A percentile compares a stretch with the other conserved stretches of the same genome.
Evolutionary conservation across 2,888 invertebrate genomes (phyloP).

Genomic region (Acleris sparsana): DNA sequence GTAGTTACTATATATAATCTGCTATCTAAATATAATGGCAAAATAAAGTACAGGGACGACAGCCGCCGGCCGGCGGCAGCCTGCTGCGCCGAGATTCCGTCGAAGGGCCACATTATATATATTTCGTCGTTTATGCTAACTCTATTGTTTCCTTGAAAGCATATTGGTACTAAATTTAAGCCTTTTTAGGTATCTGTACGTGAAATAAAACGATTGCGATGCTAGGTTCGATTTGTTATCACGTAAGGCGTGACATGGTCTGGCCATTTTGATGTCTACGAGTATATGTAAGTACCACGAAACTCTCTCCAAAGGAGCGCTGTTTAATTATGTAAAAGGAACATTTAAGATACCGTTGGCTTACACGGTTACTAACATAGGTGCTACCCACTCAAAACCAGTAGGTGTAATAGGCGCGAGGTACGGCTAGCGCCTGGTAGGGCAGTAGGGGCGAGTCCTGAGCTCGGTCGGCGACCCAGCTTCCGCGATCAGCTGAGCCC

Average conservation of each 20-base stretch:
- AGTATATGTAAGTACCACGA: no score
- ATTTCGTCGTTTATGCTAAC: background rate
- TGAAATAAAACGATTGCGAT: no score
- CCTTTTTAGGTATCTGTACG: no score
- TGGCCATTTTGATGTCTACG: no score
- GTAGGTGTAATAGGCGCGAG: constrained; percentile 38
- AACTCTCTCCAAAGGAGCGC: background rate
- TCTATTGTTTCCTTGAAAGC: constrained; percentile 13
- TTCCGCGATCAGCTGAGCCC: constrained; percentile 38
- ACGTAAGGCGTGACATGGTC: no score
- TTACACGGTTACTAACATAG: constrained; percentile 47
- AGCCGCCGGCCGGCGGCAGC: constrained; percentile 1
- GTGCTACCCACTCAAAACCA: constrained; percentile 44
- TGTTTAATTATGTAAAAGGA: constrained; percentile 39
- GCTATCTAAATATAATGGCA: constrained; percentile 1
- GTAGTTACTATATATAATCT: background rate
- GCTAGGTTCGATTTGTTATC: no score
- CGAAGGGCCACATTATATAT: background rate
- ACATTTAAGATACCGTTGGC: constrained; percentile 36
- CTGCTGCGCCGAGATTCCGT: background rate
- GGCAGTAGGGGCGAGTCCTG: constrained; percentile 46
- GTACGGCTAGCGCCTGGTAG: constrained; percentile 42
- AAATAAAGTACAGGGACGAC: constrained; percentile 2
- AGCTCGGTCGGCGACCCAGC: constrained; percentile 48
- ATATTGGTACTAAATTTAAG: background rate